Percentiles rank a stretch among this genome's conserved stretches.
Conservation (phyloP, 2,113 vertebrate species). For the Crotalus helleri region DNA sequence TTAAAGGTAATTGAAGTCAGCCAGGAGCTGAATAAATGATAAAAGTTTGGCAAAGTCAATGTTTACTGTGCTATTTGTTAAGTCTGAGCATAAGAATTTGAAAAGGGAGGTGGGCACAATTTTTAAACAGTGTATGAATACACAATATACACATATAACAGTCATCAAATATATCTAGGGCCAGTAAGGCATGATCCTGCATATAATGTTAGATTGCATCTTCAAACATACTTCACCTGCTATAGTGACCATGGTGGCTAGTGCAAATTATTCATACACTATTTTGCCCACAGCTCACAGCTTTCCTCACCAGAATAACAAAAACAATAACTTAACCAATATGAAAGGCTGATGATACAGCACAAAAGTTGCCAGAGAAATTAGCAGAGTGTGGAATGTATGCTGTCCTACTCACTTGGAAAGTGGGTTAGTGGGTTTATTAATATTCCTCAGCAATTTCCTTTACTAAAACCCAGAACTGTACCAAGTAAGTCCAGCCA, state of each 20-base stretch:
- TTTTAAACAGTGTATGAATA: background rate
- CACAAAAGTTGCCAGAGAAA: background rate
- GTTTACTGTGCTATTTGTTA: background rate
- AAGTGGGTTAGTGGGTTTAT: no score
- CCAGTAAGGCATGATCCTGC: no score
- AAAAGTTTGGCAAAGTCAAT: background rate
- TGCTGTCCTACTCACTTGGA: no score
- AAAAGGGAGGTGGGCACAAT: background rate
- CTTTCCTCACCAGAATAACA: background rate
- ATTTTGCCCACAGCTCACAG: background rate
- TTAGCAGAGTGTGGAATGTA: background rate
- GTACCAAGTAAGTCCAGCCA: no score
- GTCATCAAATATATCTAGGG: background rate
- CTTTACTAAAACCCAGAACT: no score
- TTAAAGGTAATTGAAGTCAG: background rate
- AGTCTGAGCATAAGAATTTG: background rate
- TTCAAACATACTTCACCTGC: background rate
- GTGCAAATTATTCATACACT: background rate
- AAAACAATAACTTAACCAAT: background rate
- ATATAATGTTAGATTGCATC: no score
- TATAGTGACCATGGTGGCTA: background rate
- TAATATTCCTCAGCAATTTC: no score
- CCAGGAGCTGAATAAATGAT: background rate
- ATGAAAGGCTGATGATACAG: background rate
- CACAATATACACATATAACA: background rate